A percentile compares a stretch with the other conserved stretches of the same genome.
phyloP scores from a whole-genome alignment of 2,113 vertebrate species.

The Cololabis saira region DNA sequence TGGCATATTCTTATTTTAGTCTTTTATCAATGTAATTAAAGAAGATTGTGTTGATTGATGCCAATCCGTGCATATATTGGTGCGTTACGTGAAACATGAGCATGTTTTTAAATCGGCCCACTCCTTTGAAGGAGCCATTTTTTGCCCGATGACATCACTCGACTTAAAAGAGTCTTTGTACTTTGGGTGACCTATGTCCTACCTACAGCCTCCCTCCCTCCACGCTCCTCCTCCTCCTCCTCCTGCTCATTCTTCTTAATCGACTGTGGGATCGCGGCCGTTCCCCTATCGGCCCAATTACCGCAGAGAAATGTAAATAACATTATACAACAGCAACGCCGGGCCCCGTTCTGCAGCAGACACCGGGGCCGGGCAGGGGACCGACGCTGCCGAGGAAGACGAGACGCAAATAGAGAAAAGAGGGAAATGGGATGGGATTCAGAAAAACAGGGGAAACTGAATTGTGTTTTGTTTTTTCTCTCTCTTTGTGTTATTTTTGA shows the following conservation, averaged over 20 bases:
- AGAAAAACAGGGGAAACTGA: background rate
- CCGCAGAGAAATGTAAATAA: constrained; percentile 86
- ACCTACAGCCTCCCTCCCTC: constrained; percentile 14
- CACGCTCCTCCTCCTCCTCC: background rate
- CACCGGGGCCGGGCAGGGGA: constrained; percentile 2
- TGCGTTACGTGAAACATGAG: background rate
- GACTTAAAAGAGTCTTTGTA: constrained; percentile 15
- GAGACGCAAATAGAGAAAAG: background rate
- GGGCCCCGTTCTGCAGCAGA: constrained; percentile 9
- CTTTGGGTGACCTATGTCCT: constrained; percentile 55
- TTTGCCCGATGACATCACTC: background rate
- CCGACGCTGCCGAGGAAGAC: background rate
- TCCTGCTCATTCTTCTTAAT: constrained; percentile 74
- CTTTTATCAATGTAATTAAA: too few relatives aligned
- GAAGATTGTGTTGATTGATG: too few relatives aligned
- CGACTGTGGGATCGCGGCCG: constrained; percentile 86
- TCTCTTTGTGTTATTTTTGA: background rate
- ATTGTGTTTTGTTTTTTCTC: too few relatives aligned
- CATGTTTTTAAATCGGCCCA: background rate
- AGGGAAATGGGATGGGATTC: background rate
- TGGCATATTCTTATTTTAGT: too few relatives aligned
- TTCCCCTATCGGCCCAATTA: constrained; percentile 90
- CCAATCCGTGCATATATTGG: fast-evolving
- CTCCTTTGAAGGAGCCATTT: background rate
- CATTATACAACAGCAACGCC: constrained; percentile 84